Base-by-base conservation (phyloP, 2,797 vertebrate species). In the Cheirogaleus major region DNA sequence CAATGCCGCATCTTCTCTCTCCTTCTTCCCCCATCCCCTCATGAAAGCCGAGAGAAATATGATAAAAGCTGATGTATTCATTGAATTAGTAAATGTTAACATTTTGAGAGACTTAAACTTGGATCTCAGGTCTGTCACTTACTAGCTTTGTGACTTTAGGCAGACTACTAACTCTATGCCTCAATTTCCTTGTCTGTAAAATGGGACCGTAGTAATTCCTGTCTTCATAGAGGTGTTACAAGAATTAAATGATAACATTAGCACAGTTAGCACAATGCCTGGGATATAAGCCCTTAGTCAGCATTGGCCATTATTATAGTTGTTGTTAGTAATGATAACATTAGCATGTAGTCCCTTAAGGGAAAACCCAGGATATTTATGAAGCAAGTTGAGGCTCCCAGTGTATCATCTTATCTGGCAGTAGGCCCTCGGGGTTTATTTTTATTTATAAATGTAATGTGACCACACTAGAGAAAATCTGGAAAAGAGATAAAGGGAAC, bases 81-180 rank as follows among this genome's bases (percentile, higher is more conserved):
- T 88, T 70, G 25, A 89, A 25, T 84, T 94, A 69, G 43, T 91
- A 94, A 76, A 78, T 50, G 18, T 87, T 91, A 93, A 87, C 38
- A 72, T 73, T 90, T 91, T 48, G 27, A 81, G 73, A 81, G 17
- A 86, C 9, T 81, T 84, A 67, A 95, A 90, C 38, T 86, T 88
- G 72, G 23, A 61, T 95, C 78, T 85, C 12, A 25, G 32, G 23
- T 91, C 73, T 7, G 18, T 91, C 9, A 57, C 38, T 67, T 61
- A 63, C 10, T 69, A 55, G 45, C 86, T 97, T 70, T 95, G 88
- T 92, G 89, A 90, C 85, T 86, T 92, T 41, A 88, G 63, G 50
- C 52, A 75, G 35, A 20, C 73, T 76, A 7, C 20, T 96, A 70
- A 89, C n/a, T 79, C 70, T 75, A 13, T 94, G 55, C 79, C 63